Evolutionary conservation across 1,140 invertebrate species (phyloP).

Genomic region (Babylonia areolata): DNA sequence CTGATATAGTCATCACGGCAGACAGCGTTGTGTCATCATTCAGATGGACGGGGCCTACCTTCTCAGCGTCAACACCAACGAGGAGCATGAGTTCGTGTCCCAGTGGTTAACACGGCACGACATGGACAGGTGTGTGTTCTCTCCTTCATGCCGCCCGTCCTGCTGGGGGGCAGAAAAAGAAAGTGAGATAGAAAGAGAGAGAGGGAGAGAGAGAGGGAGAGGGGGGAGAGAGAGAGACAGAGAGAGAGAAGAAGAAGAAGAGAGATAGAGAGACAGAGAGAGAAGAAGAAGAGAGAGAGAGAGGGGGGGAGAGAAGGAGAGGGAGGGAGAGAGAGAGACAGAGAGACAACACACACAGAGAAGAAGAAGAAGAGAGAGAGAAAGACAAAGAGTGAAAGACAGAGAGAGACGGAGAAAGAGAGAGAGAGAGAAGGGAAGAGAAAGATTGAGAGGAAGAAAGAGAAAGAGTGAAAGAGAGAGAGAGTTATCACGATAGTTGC

Average conservation of each 20-base stretch:
- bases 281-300: slow-evolving; percentile 28
- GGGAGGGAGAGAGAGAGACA: background rate
- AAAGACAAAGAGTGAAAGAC: background rate
- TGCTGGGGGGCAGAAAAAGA: too few relatives aligned
- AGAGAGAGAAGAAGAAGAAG: too few relatives aligned
- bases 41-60: slow-evolving; percentile 57
- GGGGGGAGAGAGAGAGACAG: background rate
- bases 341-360: too few relatives aligned
- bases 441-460: background rate
- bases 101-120: slow-evolving; percentile 54
- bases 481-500: too few relatives aligned
- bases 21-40: slow-evolving; percentile 6
- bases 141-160: too few relatives aligned
- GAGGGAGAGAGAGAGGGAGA: background rate
- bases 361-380: background rate
- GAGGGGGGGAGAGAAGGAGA: slow-evolving; percentile 10
- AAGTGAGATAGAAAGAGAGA: too few relatives aligned
- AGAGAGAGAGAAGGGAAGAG: slow-evolving; percentile 20
- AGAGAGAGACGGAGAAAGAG: slow-evolving; percentile 23
- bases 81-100: slow-evolving; percentile 57
- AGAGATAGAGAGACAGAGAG: background rate
- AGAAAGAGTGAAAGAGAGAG: background rate
- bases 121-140: slow-evolving; percentile 43
- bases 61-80: slow-evolving; percentile 50
- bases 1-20: too few relatives aligned